These are phyloP conservation scores for Agrotis clavis DNA, from an alignment of 2,888 invertebrate genomes.

Conservation along the genomic window DNA sequence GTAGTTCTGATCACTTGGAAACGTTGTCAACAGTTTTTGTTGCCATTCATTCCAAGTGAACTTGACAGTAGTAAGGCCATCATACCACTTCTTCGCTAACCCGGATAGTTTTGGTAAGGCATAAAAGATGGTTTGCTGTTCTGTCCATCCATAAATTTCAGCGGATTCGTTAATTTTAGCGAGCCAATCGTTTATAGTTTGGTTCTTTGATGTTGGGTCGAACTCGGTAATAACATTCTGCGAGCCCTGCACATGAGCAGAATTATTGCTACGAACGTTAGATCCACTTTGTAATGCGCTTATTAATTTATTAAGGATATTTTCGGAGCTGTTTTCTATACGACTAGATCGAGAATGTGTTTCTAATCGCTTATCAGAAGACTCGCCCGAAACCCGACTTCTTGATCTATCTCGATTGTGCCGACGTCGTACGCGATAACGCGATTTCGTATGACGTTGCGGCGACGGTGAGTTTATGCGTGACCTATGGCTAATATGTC, in stretches of 20 bases:
- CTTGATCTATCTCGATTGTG: neutral
- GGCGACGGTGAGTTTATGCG: neutral
- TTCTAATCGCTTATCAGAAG: neutral
- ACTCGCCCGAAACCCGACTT: neutral
- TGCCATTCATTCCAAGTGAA: neutral
- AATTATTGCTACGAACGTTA: neutral
- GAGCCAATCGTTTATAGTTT: neutral
- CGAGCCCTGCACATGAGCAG: neutral
- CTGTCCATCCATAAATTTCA: neutral
- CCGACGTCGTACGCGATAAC: neutral
- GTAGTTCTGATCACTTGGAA: neutral
- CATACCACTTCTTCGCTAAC: neutral
- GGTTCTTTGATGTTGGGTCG: neutral
- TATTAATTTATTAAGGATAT: neutral
- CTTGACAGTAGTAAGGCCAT: neutral
- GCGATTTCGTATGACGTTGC: neutral
- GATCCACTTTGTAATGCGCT: neutral
- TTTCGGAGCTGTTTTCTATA: neutral
- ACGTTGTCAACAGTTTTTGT: neutral
- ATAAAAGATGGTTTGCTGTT: neutral
- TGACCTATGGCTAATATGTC: neutral
- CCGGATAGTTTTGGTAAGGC: neutral
- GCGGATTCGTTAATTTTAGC: neutral
- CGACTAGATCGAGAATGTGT: neutral
- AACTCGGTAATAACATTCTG: neutral